Evolutionary conservation across 2,113 vertebrate genomes (phyloP).

Genomic region (Ophiodon elongatus): DNA sequence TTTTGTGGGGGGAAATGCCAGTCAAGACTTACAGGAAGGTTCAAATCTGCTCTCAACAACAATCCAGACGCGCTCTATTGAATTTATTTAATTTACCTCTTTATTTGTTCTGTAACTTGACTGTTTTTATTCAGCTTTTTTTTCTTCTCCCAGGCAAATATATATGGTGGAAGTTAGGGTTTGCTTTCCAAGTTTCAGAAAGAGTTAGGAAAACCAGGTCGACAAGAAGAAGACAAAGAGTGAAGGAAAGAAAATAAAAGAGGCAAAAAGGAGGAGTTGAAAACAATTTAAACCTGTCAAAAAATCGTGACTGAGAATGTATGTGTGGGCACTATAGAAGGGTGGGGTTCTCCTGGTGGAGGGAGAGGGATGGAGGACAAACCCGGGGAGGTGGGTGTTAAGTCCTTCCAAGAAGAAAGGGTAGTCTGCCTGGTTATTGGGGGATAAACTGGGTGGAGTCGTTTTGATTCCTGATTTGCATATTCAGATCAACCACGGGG

Average conservation of each 20-base stretch:
- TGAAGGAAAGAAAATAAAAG: not conserved
- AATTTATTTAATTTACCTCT: constrained; percentile 8
- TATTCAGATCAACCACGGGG: constrained; percentile 83
- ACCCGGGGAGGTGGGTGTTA: not conserved
- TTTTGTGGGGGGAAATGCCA: constrained; percentile 62
- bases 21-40: constrained; percentile 30
- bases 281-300: constrained; percentile 1
- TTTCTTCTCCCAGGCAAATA: not conserved
- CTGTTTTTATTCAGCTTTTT: not conserved
- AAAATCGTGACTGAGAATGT: constrained; percentile 9
- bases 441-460: constrained; percentile 15
- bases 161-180: not conserved
- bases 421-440: constrained; percentile 11
- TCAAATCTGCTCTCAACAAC: constrained; percentile 20
- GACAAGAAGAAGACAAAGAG: not conserved
- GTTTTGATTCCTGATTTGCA: constrained; percentile 72
- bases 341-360: not conserved
- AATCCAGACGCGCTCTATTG: not conserved
- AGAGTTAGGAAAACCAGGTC: not conserved
- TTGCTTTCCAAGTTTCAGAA: not conserved
- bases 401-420: constrained; percentile 13
- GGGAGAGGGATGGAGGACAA: constrained; percentile 9
- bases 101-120: not conserved
- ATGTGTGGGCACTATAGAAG: not conserved
- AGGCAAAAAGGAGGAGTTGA: not conserved